Base-by-base conservation (phyloP, 1,140 invertebrate species). In the Dryas iulia region DNA sequence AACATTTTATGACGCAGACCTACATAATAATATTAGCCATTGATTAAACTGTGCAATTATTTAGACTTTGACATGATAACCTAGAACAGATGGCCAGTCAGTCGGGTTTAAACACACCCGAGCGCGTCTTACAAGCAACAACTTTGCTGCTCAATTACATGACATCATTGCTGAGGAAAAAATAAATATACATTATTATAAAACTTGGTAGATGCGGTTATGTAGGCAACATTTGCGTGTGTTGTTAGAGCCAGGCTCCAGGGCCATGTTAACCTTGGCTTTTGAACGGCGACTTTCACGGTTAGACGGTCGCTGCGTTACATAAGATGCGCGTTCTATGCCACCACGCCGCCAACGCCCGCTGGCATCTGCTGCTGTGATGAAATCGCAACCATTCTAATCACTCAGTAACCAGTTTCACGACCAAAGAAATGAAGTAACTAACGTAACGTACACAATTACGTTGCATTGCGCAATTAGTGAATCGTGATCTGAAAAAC, bases 281-380 rank as follows among this genome's bases (percentile, higher is more conserved):
- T 88, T 90, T 89, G 89, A 91, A 85, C 80, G 87, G 86, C 79
- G 84, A 91, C 89, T 91, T 91, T 91, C 89, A 91, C 87, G 89
- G 87, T 91, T 90, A 90, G 87, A 86, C 86, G 83, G 82, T 69
- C 83, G 83, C 59, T 72, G 35, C 52, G 78, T 89, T 89, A 89
- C 85, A 89, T 89, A 89, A 91, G 87, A 90, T 86, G 86, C 65
- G 81, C 83, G 77, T 58, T 68, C 65, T 64, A 59, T 69, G 61
- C 72, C 73, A 66, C 74, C 78, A 73, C 72, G 74, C 69, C 73
- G 71, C 57, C 78, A 77, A 70, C 78, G 74, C 71, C 56, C 66
- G 69, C 74, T 71, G 76, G 72, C 83, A 82, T 82, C 82, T 82
- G 77, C 82, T 83, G 77, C 77, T 77, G 59, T 86, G 83, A 87